Percentiles rank a stretch among this genome's conserved stretches.
These are phyloP conservation scores for Aplysina aerophoba DNA, from an alignment of 37 sponge, comb jelly and placozoan species.

Conservation along the genomic window DNA sequence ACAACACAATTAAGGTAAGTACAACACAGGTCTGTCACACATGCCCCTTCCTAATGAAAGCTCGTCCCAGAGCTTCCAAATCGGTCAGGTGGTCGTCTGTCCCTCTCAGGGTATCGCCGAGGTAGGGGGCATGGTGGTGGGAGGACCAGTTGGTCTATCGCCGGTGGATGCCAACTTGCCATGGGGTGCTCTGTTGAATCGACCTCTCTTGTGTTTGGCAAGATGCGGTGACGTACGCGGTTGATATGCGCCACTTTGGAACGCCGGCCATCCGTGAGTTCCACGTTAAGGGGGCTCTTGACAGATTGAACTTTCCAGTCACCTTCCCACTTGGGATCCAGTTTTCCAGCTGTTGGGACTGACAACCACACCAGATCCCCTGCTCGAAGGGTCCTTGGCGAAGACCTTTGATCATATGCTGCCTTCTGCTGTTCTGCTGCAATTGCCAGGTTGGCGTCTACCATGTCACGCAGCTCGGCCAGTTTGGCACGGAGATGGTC, in stretches of 20 bases:
- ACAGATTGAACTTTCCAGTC: neutral
- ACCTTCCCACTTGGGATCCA: neutral
- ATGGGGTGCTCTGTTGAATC: no score
- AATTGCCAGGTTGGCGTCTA: neutral
- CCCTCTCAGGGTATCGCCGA: no score
- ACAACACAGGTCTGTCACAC: no score
- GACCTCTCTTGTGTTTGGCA: neutral
- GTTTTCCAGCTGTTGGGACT: neutral
- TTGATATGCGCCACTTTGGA: neutral
- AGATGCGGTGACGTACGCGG: neutral
- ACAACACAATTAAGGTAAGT: no score
- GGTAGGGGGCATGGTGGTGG: no score
- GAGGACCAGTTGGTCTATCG: no score
- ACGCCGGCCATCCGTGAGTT: neutral
- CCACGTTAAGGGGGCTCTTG: neutral
- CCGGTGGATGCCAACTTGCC: no score
- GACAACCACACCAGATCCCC: slow-evolving; percentile 18
- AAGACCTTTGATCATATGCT: neutral
- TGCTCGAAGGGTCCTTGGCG: neutral
- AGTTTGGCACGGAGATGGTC: neutral
- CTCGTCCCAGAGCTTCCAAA: no score
- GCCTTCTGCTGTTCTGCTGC: neutral
- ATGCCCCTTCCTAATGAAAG: no score
- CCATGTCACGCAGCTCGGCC: neutral
- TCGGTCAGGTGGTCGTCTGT: no score